Evolutionary conservation across 2,888 invertebrate genomes (phyloP), one percentile per base, ranked within the genome.

Genomic region (Scrobipalpa atriplicella): DNA sequence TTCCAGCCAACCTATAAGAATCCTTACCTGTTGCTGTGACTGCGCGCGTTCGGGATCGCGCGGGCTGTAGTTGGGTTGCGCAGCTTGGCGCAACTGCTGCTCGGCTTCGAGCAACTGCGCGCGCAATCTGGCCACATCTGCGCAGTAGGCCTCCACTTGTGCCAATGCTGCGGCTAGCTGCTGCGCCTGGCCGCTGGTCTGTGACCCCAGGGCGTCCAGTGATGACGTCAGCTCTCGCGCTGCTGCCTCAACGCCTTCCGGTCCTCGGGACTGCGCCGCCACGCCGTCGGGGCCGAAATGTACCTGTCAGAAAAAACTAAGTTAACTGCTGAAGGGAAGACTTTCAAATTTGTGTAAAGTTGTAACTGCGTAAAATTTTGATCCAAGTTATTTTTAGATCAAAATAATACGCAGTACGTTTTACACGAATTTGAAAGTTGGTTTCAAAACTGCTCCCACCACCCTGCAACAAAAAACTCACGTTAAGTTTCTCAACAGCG

Each of bases 401-500:
- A 5, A 29, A 29, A 29, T 29, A 29, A 29, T 5, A 5, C 29
- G 29, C 29, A 29, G 29, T 29, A 29, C 2, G 47, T 7, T 16
- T 47, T 47, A 16, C 47, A 47, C 47, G 16, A 56, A 56, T 56
- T 29, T 56, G 13, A 56, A 56, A 51, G 41, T 67, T 19, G 36
- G 21, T 43, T 19, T 38, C 36, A 54, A 54, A 16, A 18, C 36
- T n/a, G 36, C 58, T 58, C 58, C 58, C 58, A 58, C 38, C 58
- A 58, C 62, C 51, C 41, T 36, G 52, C 58, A 43, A 38, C 66
- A 62, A 16, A 61, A 29, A 60, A 63, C 93, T 93, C 92, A 96
- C 97, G 94, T 97, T 96, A 73, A 98, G 94, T 89, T 98, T 98
- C 87, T 98, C 98, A 77, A 98, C 95, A 66, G 98, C 96, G 80